phyloP scores from a whole-genome alignment of 2,113 vertebrate species.

The Melierax canorus region DNA sequence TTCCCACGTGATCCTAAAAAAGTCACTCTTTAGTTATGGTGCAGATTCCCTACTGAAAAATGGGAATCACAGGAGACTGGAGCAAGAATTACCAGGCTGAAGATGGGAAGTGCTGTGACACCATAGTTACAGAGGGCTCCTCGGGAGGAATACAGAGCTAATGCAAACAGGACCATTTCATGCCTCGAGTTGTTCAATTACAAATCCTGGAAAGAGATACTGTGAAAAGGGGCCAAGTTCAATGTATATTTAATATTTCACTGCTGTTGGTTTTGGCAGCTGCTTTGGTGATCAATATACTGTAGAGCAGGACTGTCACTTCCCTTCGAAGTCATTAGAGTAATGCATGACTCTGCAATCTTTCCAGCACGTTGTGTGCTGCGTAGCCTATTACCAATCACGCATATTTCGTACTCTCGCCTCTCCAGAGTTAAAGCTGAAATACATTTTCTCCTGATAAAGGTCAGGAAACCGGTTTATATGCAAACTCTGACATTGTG shows the following conservation, averaged over 20 bases:
- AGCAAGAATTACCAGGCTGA: neutral
- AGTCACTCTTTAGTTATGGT: neutral
- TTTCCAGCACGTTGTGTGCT: rapidly evolving
- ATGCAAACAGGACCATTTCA: neutral
- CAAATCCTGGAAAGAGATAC: neutral
- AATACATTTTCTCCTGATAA: neutral
- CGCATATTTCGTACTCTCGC: neutral
- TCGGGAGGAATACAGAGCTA: neutral
- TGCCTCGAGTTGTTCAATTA: neutral
- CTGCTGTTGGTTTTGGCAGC: neutral
- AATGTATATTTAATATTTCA: neutral
- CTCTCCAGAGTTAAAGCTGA: neutral
- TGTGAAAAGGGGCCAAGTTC: neutral
- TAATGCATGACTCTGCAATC: neutral
- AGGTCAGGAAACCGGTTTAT: neutral
- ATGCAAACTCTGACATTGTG: neutral
- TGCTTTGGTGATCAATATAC: neutral
- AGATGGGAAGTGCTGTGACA: neutral
- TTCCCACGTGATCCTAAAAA: neutral
- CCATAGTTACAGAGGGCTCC: neutral
- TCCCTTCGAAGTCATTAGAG: neutral
- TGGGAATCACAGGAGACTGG: neutral
- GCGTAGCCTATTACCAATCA: neutral
- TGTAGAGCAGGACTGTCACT: neutral
- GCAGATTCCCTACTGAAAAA: neutral